A percentile compares a stretch with the other conserved stretches of the same genome.
Conservation (phyloP, 2,888 invertebrate genomes). For the Idaea biselata region DNA sequence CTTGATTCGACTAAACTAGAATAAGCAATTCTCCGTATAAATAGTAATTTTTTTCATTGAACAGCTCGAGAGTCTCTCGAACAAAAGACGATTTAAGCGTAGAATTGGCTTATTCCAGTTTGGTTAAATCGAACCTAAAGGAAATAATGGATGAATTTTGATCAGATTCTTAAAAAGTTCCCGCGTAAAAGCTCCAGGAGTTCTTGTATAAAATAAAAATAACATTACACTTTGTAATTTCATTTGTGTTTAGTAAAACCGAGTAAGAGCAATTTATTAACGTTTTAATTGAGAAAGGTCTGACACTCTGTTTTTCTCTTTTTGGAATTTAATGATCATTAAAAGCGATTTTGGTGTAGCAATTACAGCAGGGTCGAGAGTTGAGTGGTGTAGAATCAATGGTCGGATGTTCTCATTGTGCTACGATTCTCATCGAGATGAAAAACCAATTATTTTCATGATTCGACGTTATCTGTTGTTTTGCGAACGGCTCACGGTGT, state of each 20-base stretch:
- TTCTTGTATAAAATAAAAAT: conserved; percentile 10
- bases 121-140: too few relatives aligned
- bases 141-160: not conserved
- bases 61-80: too few relatives aligned
- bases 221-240: not conserved
- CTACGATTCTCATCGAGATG: conserved; percentile 37
- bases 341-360: conserved; percentile 26
- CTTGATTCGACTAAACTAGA: not conserved
- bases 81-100: too few relatives aligned
- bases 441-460: conserved; percentile 39
- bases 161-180: not conserved
- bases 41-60: too few relatives aligned
- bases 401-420: conserved; percentile 40
- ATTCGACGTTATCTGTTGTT: conserved; percentile 44
- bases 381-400: conserved; percentile 16
- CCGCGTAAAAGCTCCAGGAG: conserved; percentile 1
- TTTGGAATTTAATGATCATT: conserved; percentile 29
- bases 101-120: too few relatives aligned
- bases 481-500: conserved; percentile 26
- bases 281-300: conserved; percentile 17
- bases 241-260: not conserved
- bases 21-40: too few relatives aligned
- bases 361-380: conserved; percentile 27
- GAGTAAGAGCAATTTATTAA: conserved; percentile 19
- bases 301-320: conserved; percentile 17